A percentile compares a stretch with the other conserved stretches of the same genome.
Conservation (phyloP, 2,113 vertebrate species). For the Psettodes erumei region DNA sequence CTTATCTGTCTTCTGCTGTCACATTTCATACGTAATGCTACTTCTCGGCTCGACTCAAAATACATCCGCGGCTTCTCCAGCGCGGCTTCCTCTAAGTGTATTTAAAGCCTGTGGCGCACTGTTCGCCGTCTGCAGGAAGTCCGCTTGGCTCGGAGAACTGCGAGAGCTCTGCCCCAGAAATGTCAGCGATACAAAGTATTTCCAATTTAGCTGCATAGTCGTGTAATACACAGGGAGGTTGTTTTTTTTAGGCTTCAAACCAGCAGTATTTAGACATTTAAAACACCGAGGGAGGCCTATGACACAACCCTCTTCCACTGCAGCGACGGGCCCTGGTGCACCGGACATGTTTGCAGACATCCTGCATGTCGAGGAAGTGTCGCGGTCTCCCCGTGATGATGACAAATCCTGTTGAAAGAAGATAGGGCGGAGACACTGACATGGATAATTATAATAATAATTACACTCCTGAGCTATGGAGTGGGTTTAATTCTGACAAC, state of each 20-base stretch:
- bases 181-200: slow-evolving; percentile 65
- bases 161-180: slow-evolving; percentile 67
- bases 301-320: slow-evolving; percentile 35
- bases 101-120: slow-evolving; percentile 47
- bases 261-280: slow-evolving; percentile 59
- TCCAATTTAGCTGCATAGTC: slow-evolving; percentile 25
- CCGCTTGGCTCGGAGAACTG: slow-evolving; percentile 40
- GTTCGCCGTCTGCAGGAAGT: slow-evolving; percentile 41
- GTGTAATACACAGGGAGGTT: slow-evolving; percentile 44
- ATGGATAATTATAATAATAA: too few species aligned
- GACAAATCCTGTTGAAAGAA: slow-evolving; percentile 13
- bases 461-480: too few species aligned
- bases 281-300: slow-evolving; percentile 61
- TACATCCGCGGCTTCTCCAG: slow-evolving; percentile 21
- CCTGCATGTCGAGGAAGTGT: slow-evolving; percentile 21
- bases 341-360: slow-evolving; percentile 41
- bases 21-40: slow-evolving; percentile 21
- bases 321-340: slow-evolving; percentile 20
- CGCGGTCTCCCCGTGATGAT: slow-evolving; percentile 29
- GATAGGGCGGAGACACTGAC: neutral
- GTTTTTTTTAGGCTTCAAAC: slow-evolving; percentile 36
- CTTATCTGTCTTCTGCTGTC: slow-evolving; percentile 37
- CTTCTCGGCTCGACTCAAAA: slow-evolving; percentile 43
- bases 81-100: slow-evolving; percentile 34
- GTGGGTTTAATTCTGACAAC: neutral